Conservation (phyloP, 2,797 vertebrate genomes). For the Lacerta agilis region DNA sequence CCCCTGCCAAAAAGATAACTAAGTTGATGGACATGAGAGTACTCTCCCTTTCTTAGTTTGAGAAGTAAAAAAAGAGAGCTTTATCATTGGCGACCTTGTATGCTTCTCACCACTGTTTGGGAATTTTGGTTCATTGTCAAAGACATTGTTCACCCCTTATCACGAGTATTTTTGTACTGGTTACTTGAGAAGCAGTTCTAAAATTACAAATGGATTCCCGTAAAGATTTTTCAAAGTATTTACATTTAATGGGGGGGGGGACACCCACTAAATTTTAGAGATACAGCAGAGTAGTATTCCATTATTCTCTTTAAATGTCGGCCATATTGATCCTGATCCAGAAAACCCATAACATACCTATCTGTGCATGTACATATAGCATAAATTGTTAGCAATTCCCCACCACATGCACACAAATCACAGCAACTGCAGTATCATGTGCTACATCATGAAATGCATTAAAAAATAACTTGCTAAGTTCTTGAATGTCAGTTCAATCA, state of each 20-base stretch:
- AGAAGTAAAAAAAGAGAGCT: background rate
- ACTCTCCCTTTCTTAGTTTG: background rate
- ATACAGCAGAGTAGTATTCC: background rate
- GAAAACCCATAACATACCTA: background rate
- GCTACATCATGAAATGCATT: background rate
- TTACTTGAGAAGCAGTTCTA: background rate
- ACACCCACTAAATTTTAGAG: background rate
- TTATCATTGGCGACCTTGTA: background rate
- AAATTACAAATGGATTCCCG: background rate
- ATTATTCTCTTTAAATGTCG: background rate
- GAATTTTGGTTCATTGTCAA: background rate
- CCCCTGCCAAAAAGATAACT: background rate
- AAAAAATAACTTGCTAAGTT: background rate
- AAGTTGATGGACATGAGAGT: background rate
- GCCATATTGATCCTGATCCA: background rate
- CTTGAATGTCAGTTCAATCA: background rate
- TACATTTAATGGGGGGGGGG: background rate
- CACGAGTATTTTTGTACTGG: background rate
- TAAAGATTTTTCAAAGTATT: background rate
- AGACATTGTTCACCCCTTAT: too few relatives aligned
- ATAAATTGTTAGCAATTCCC: background rate
- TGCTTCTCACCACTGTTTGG: background rate
- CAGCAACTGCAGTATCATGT: background rate
- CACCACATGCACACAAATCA: too few relatives aligned
- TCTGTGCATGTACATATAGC: background rate